A percentile compares a stretch with the other conserved stretches of the same genome.
These are phyloP conservation scores for Stichodactyla mertensii DNA, from an alignment of 64 coral and sea anemone species.

Conservation along the genomic window DNA sequence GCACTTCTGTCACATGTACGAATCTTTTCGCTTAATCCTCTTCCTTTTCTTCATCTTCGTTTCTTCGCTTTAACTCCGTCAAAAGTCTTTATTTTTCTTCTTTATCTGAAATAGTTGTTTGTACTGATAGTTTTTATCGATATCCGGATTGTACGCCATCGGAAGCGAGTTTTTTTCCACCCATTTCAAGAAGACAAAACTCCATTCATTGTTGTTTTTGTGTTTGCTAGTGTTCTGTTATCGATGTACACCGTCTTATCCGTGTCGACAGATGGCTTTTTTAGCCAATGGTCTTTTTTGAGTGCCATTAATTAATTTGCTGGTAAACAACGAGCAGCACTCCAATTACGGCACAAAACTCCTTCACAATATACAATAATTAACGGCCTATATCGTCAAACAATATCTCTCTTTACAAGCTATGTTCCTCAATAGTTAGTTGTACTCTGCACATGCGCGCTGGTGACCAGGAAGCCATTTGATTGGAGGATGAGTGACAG, in stretches of 20 bases:
- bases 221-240: neutral
- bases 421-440: conserved; percentile 17
- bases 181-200: neutral
- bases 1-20: neutral
- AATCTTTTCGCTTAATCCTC: neutral
- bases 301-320: conserved; percentile 15
- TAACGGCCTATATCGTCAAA: conserved; percentile 89
- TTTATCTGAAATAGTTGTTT: neutral
- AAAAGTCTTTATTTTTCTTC: neutral
- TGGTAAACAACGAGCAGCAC: conserved; percentile 61
- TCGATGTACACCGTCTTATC: neutral
- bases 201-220: neutral
- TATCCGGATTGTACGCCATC: neutral
- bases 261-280: conserved; percentile 3
- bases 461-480: conserved; percentile 40
- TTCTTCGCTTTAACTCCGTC: neutral
- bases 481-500: conserved; percentile 89
- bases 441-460: conserved; percentile 54
- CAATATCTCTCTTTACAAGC: conserved; percentile 99
- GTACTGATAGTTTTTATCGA: neutral
- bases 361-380: conserved; percentile 77
- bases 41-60: neutral
- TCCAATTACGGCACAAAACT: conserved; percentile 95
- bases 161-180: conserved; percentile 10
- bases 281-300: neutral